Percentiles rank a stretch among this genome's conserved stretches.
phyloP scores from a whole-genome alignment of 2,888 invertebrate genomes.

The Lithophane leautieri region DNA sequence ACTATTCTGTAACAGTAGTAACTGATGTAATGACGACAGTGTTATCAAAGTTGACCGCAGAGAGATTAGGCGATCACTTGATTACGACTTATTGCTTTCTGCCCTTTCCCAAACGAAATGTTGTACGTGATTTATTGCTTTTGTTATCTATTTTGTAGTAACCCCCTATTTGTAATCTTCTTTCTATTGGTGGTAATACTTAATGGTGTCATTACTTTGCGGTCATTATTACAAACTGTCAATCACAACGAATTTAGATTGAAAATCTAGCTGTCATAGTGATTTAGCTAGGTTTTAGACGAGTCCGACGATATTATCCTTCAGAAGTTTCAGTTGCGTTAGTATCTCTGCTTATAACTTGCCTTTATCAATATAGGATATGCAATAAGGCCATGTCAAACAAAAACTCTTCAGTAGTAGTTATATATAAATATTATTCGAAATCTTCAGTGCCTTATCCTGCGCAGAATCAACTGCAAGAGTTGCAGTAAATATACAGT shows the following conservation, averaged over 20 bases:
- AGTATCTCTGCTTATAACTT: neutral
- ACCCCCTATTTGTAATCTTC: slow-evolving; percentile 32
- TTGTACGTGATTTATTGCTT: slow-evolving; percentile 56
- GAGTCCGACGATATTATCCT: neutral
- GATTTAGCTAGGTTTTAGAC: neutral
- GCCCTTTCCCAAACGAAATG: slow-evolving; percentile 63
- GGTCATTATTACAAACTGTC: slow-evolving; percentile 1
- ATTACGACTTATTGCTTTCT: slow-evolving; percentile 70
- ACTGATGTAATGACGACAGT: slow-evolving; percentile 57
- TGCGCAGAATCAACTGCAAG: neutral
- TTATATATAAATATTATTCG: neutral
- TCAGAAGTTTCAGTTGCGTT: neutral
- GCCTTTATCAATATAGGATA: neutral
- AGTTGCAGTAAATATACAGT: neutral
- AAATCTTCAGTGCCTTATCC: neutral
- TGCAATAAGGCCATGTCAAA: neutral
- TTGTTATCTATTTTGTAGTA: slow-evolving; percentile 19
- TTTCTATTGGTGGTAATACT: slow-evolving; percentile 9
- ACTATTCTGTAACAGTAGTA: neutral
- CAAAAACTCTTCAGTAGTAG: neutral
- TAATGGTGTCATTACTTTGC: slow-evolving; percentile 3
- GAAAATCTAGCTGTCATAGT: neutral
- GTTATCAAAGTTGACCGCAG: slow-evolving; percentile 66
- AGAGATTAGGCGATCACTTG: slow-evolving; percentile 67
- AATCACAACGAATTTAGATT: neutral